Conservation (phyloP, 1,140 invertebrate species). For the Bombus difficillimus region DNA sequence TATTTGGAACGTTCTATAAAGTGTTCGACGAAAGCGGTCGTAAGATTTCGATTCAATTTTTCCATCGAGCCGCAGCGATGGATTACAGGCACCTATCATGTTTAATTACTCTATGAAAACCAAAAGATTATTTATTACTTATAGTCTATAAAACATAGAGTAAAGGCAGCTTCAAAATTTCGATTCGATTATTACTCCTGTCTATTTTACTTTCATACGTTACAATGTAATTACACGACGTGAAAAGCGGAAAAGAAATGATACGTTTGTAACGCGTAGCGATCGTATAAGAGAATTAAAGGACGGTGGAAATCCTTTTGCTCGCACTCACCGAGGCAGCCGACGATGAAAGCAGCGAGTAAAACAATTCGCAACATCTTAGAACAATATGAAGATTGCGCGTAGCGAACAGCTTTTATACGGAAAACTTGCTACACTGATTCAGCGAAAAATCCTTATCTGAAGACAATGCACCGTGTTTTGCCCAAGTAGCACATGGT, state of each 20-base stretch:
- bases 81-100: too few species aligned
- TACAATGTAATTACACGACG: background rate
- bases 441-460: conserved; percentile 57
- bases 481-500: conserved; percentile 5
- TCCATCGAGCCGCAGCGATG: too few species aligned
- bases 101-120: background rate
- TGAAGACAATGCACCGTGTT: conserved; percentile 30
- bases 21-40: background rate
- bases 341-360: background rate
- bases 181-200: too few species aligned
- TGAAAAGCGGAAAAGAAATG: background rate
- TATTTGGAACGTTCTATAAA: too few species aligned
- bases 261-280: background rate
- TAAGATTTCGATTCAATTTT: background rate
- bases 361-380: conserved; percentile 47
- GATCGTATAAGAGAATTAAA: background rate
- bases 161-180: background rate
- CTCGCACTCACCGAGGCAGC: conserved; percentile 39
- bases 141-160: too few species aligned
- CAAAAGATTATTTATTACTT: background rate
- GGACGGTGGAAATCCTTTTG: background rate
- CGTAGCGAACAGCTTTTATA: conserved; percentile 55
- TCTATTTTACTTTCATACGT: background rate
- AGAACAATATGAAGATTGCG: background rate
- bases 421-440: conserved; percentile 34